Base-by-base conservation (phyloP, 2,888 invertebrate genomes). In the Apotomis turbidana region DNA sequence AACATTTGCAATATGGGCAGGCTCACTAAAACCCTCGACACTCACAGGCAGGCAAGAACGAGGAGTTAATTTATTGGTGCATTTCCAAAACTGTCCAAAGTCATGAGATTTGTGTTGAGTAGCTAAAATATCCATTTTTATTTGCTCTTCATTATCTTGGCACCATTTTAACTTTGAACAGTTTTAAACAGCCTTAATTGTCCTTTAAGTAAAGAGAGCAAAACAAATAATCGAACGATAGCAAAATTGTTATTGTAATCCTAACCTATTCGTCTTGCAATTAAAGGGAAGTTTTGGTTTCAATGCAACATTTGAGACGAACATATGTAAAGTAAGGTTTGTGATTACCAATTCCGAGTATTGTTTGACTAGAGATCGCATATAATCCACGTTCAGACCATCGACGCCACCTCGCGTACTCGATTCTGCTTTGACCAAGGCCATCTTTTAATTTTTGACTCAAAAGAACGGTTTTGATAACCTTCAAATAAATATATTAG, bases 331-430 rank as follows among this genome's bases (percentile, higher is more conserved):
- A 6, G 27, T 3, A 13, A n/a, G 44, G 9, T 54, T 15, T 72
- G 81, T 74, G 81, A 79, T 87, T 84, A 93, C 94, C 85, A 94
- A 79, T 87, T 93, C 93, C 13, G 93, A 90, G 76, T 93, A 94
- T 76, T 94, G 93, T 75, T 93, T 93, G 41, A 94, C 93, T 69
- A 93, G 83, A 63, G 90, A 92, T n/a, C 93, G 84, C 89, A 93
- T 91, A 76, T 88, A 90, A 77, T 93, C 93, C 57, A 92, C 87
- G 76, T 93, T 93, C 68, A 92, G 79, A 68, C 83, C 82, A 67
- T 91, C 90, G 54, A 82, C 74, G 74, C 77, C 82, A 74, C 78
- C 82, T 76, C 85, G 81, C 59, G 79, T 77, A 60, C 83, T 83
- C 61, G 87, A 78, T 76, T 90, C 90, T 36, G 85, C 82, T 83